Evolutionary conservation across 2,888 invertebrate genomes (phyloP), one percentile per base, ranked within the genome.

Genomic region (Stenolophus ochropezus): DNA sequence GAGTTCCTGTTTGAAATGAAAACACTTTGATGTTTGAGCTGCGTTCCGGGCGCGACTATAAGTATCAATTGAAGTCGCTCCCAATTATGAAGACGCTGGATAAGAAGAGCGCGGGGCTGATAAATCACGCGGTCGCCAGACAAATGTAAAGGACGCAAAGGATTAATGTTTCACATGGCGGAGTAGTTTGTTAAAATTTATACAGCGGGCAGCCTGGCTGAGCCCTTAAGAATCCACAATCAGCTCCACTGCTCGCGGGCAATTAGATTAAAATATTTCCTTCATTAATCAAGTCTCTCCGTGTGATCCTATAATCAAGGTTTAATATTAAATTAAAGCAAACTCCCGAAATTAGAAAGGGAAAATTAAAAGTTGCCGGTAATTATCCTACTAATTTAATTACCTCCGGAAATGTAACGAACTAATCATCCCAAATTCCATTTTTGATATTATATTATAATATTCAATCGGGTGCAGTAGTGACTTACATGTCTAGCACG

Each of bases 181-280:
- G 21, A 77, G 27, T 58, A 77, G 61, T 80, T 79, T 79, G 79
- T 51, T 71, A 53, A 79, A 79, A 79, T 79, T 80, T 80, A 80
- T 80, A 80, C 73, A 73, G 58, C 16, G 51, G 71, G 47, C 69
- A 71, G 69, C n/a, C n/a, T 79, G 79, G 71, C 79, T 71, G 71
- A 23, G 79, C 79, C 71, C 79, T 73, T 53, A 80, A 80, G 80
- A 80, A 80, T 80, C 80, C 73, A 80, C 80, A 80, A 80, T 80
- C 80, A 73, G 73, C 71, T 49, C 23, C 27, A 27, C 21, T 14
- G 8, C 53, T 71, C 65, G 82, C 80, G 78, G 82, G 69, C 82
- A 83, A 83, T 83, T 83, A 83, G 83, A 83, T 83, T 83, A 84
- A 84, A 84, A 83, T 84, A 84, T 84, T 83, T 83, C 81, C 83